Percentiles rank a stretch among this genome's conserved stretches.
Conservation (phyloP, 2,113 vertebrate genomes). For the human region DNA sequence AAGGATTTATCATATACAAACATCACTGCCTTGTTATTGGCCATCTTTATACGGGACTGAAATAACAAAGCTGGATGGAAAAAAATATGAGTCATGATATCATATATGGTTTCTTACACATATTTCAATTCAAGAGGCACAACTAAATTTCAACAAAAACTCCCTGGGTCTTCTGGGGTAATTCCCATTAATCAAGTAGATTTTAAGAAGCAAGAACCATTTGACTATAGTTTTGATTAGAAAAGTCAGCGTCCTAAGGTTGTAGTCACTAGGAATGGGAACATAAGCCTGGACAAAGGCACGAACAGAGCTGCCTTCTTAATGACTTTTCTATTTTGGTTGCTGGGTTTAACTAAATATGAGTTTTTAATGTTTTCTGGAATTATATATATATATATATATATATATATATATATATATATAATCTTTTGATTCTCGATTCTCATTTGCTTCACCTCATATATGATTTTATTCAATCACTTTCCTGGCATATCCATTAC, state of each 20-base stretch:
- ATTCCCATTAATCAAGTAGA: neutral
- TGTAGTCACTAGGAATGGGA: neutral
- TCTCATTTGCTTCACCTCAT: neutral
- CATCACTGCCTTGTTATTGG: neutral
- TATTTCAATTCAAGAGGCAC: neutral
- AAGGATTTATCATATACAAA: neutral
- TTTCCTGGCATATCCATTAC: neutral
- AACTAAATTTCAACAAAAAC: neutral
- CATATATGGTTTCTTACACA: neutral
- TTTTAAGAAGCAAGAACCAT: neutral
- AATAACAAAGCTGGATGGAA: neutral
- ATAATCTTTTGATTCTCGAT: neutral
- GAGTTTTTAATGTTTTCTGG: neutral
- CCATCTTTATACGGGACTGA: neutral
- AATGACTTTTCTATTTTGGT: neutral
- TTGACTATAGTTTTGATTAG: neutral
- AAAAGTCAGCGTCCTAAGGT: neutral
- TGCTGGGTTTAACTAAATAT: neutral
- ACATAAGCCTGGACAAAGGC: neutral
- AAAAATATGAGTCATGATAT: neutral
- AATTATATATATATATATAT: neutral
- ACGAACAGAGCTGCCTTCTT: neutral
- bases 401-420: neutral
- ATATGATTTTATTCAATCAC: neutral
- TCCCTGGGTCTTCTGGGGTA: neutral